Percentiles rank a stretch among this genome's conserved stretches.
Evolutionary conservation across 1,140 invertebrate genomes (phyloP).

Genomic region (Cardiocondyla obscurior): DNA sequence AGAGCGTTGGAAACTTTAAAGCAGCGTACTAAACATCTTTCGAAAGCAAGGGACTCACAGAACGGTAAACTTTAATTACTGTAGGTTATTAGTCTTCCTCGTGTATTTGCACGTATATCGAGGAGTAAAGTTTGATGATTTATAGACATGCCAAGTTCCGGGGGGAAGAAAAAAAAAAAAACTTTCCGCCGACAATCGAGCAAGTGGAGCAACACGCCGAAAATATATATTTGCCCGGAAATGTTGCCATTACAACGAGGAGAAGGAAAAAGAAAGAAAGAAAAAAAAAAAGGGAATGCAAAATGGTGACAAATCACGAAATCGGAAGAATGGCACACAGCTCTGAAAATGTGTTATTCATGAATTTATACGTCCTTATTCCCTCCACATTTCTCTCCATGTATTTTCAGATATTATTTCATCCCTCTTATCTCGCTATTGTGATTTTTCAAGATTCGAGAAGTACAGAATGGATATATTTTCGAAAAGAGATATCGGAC

Average conservation of each 20-base stretch:
- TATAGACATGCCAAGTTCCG: neutral
- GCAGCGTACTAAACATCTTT: neutral
- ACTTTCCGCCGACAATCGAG: neutral
- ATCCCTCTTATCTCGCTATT: neutral
- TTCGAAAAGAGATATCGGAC: neutral
- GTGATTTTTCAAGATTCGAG: neutral
- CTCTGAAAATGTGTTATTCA: slow-evolving; percentile 20
- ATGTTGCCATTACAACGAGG: neutral
- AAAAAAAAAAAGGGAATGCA: neutral
- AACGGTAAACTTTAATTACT: slow-evolving; percentile 39
- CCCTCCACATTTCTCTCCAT: neutral
- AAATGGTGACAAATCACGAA: neutral
- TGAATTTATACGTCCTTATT: slow-evolving; percentile 22
- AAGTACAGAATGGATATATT: neutral
- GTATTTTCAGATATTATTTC: slow-evolving; percentile 20
- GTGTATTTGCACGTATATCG: slow-evolving; percentile 13
- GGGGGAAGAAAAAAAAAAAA: no score
- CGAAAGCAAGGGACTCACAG: neutral
- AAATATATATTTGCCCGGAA: slow-evolving; percentile 30
- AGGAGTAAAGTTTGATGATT: neutral
- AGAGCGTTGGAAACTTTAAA: slow-evolving; percentile 11
- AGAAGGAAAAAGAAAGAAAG: no score
- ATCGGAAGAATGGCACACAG: neutral
- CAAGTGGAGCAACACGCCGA: slow-evolving; percentile 15
- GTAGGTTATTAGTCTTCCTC: slow-evolving; percentile 20